These are phyloP conservation scores for Euzetes globulus DNA, from an alignment of 2,888 invertebrate genomes.

Conservation along the genomic window DNA sequence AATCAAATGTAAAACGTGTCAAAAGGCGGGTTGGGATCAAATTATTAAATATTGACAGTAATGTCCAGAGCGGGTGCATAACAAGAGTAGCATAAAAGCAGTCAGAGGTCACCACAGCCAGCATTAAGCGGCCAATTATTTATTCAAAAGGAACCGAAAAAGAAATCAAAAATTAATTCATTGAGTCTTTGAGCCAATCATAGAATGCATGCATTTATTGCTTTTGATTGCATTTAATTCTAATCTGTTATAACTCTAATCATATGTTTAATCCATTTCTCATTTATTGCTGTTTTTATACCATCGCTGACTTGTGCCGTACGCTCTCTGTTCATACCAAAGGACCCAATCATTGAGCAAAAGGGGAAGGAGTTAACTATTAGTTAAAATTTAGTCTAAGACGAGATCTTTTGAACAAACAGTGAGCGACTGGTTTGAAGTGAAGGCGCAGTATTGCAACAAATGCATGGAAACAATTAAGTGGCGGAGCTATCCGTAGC, in stretches of 20 bases:
- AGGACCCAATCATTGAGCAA: too few species aligned
- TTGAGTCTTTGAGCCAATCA: neutral
- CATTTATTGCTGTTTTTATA: neutral
- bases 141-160: constrained; percentile 25
- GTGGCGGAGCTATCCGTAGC: neutral
- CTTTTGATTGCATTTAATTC: neutral
- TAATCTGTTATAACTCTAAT: too few species aligned
- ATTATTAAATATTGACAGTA: neutral
- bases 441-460: neutral
- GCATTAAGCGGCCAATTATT: constrained; percentile 30
- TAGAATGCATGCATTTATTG: constrained; percentile 16
- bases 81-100: constrained; percentile 30
- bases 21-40: constrained; percentile 31
- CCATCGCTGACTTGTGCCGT: neutral
- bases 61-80: constrained; percentile 29
- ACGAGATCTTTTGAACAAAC: neutral
- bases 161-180: constrained; percentile 6
- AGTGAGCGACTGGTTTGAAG: neutral
- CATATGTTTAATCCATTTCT: too few species aligned
- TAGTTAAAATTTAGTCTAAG: too few species aligned
- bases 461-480: constrained; percentile 19
- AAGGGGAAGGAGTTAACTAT: too few species aligned
- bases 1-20: constrained; percentile 19
- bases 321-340: too few species aligned
- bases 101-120: constrained; percentile 27